Percentiles rank a stretch among this genome's conserved stretches.
Conservation (phyloP, 2,888 invertebrate species). For the Drosophila cyrtoloma region DNA sequence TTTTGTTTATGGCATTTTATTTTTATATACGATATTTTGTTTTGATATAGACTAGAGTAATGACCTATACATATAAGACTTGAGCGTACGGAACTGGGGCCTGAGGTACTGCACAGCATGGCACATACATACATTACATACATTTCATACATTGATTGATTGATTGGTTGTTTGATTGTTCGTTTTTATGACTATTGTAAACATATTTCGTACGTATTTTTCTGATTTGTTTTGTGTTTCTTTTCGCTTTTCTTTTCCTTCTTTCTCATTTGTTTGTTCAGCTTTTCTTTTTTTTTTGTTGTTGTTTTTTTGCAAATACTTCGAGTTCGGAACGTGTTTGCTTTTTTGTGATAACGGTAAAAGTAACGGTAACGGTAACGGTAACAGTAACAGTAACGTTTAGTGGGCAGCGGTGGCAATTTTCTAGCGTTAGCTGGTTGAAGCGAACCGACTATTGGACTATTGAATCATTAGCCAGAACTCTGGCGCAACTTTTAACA, state of each 20-base stretch:
- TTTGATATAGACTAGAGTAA: conserved; percentile 15
- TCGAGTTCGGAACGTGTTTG: conserved; percentile 33
- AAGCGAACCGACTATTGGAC: conserved; percentile 50
- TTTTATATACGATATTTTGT: conserved; percentile 27
- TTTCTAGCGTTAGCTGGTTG: conserved; percentile 63
- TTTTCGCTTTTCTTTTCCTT: conserved; percentile 41
- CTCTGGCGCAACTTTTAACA: conserved; percentile 15
- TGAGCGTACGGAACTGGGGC: conserved; percentile 69
- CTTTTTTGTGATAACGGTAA: conserved; percentile 39
- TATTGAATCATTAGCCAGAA: conserved; percentile 3
- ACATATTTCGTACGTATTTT: conserved; percentile 34
- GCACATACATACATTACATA: conserved; percentile 79
- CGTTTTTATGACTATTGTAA: conserved; percentile 20
- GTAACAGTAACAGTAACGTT: conserved; percentile 64
- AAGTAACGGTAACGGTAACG: conserved; percentile 37
- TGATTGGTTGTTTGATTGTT: conserved; percentile 21
- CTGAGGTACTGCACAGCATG: conserved; percentile 86
- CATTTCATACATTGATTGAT: conserved; percentile 27
- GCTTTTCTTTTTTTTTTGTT: conserved; percentile 36
- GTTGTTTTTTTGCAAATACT: not conserved
- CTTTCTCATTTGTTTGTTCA: conserved; percentile 69
- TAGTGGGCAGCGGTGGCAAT: conserved; percentile 68
- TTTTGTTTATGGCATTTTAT: conserved; percentile 21
- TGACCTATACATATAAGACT: conserved; percentile 31
- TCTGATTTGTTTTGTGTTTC: conserved; percentile 54